Percentiles rank a stretch among this genome's conserved stretches.
Conservation (phyloP, 2,797 vertebrate species). For the Otolemur crassicaudatus region DNA sequence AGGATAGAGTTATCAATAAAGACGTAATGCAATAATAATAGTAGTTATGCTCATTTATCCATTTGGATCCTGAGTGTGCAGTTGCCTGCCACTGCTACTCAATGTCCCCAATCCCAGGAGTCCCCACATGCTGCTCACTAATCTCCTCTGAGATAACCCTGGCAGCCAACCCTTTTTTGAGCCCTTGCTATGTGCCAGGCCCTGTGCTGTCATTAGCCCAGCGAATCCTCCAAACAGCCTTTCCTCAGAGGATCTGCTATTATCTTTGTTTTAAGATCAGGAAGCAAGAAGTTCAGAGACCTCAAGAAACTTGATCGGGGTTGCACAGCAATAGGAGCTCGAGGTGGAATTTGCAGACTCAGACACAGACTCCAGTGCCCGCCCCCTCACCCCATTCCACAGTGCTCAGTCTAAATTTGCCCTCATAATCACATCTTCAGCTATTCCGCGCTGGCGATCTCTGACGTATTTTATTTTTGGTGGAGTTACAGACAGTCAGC, state of each 20-base stretch:
- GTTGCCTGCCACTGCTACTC: accelerated
- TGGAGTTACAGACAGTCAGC: background rate
- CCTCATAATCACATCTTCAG: background rate
- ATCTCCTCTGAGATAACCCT: background rate
- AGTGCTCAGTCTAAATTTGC: background rate
- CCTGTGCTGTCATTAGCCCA: background rate
- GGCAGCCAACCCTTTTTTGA: background rate
- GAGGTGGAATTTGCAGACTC: background rate
- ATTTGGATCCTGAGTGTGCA: accelerated
- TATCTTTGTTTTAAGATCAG: background rate
- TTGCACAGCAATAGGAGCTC: conserved; percentile 28
- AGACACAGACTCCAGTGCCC: background rate
- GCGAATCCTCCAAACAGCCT: background rate
- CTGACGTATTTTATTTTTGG: accelerated
- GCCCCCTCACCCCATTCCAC: accelerated
- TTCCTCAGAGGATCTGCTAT: background rate
- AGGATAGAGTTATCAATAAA: background rate
- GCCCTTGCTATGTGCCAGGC: background rate
- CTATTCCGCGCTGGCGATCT: background rate
- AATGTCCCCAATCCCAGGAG: no score
- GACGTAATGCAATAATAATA: background rate
- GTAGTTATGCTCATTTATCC: background rate
- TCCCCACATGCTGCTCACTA: no score
- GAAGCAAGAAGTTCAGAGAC: conserved; percentile 52
- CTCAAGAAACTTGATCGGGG: background rate